These are phyloP conservation scores for Salmo trutta DNA, from an alignment of 2,797 vertebrate genomes.

Conservation along the genomic window DNA sequence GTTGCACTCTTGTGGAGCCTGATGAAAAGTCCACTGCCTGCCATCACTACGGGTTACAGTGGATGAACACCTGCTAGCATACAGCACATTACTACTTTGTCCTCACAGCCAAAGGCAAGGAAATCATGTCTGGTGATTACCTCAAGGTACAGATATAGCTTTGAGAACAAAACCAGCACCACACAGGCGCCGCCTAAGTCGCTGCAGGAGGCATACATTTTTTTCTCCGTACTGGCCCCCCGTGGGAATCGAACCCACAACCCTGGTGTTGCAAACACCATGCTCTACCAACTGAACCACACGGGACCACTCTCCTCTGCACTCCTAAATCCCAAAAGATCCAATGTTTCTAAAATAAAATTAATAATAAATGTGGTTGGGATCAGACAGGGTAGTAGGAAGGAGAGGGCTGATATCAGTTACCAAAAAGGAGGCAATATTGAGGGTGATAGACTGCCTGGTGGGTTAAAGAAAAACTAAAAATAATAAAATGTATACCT, in stretches of 20 bases:
- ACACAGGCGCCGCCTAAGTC: conserved; percentile 37
- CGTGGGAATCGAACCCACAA: too few species aligned
- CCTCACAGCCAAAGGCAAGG: conserved; percentile 29
- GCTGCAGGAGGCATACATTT: conserved; percentile 27
- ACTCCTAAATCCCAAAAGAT: conserved; percentile 1
- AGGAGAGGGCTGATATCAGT: too few species aligned
- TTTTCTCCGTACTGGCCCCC: too few species aligned
- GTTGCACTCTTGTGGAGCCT: conserved; percentile 14
- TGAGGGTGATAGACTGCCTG: too few species aligned
- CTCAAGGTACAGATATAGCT: conserved; percentile 26
- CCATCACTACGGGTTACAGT: conserved; percentile 20
- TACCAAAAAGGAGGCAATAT: too few species aligned
- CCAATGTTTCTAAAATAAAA: background rate
- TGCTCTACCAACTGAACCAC: too few species aligned
- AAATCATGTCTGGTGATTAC: conserved; percentile 17
- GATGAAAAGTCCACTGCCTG: conserved; percentile 47
- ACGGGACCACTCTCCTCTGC: conserved; percentile 7
- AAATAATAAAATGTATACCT: too few species aligned
- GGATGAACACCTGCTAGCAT: conserved; percentile 37
- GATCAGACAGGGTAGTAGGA: too few species aligned
- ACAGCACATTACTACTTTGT: conserved; percentile 31
- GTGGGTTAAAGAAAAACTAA: too few species aligned
- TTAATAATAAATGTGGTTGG: too few species aligned
- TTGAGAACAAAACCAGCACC: conserved; percentile 31
- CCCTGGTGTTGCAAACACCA: too few species aligned